Conservation (phyloP, 2,113 vertebrate species). For the Apodemus sylvaticus region DNA sequence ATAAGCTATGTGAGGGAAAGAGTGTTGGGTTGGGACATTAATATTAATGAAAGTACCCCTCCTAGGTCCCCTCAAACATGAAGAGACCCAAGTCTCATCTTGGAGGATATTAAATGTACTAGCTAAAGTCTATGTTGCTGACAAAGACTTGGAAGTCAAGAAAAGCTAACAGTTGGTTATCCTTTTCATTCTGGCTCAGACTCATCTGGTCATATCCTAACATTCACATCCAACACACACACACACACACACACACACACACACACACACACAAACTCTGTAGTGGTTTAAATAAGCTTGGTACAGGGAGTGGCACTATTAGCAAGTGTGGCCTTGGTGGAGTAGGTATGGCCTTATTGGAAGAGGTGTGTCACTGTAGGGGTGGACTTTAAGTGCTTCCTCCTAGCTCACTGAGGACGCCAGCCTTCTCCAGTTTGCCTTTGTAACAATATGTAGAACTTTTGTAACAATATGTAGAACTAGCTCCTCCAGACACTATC, state of each 20-base stretch:
- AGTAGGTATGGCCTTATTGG: too few species aligned
- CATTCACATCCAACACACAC: neutral
- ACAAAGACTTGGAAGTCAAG: neutral
- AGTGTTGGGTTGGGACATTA: neutral
- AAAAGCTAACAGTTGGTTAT: neutral
- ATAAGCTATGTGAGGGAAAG: neutral
- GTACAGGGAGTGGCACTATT: too few species aligned
- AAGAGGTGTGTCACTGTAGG: too few species aligned
- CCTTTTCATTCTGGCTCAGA: neutral
- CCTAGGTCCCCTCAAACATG: neutral
- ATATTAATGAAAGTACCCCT: neutral
- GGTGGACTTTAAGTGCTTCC: too few species aligned
- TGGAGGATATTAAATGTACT: neutral
- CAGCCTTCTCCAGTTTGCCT: too few species aligned
- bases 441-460: too few species aligned
- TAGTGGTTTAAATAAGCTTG: too few species aligned
- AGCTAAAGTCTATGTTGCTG: neutral
- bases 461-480: too few species aligned
- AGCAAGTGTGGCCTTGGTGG: too few species aligned
- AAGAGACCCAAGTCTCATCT: neutral
- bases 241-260: neutral
- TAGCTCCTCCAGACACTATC: too few species aligned
- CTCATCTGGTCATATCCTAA: neutral
- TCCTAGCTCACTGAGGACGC: too few species aligned
- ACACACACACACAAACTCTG: neutral